phyloP scores from a whole-genome alignment of 2,888 invertebrate genomes.

The Deroplatys truncata region DNA sequence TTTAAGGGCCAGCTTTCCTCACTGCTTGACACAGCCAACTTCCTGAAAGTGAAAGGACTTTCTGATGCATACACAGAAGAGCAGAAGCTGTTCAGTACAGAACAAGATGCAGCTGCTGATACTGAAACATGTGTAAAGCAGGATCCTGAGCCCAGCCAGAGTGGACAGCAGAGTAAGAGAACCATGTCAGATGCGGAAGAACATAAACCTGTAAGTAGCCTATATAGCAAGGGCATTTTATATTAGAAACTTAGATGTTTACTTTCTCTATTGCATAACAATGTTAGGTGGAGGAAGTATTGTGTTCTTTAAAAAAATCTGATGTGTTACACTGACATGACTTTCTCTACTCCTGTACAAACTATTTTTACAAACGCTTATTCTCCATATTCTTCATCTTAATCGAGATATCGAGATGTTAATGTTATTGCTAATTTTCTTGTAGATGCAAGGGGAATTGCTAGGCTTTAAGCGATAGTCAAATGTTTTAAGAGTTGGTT shows the following conservation, averaged over 20 bases:
- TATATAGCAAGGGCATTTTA: not conserved
- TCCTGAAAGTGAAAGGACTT: constrained; percentile 14
- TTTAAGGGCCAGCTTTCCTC: constrained; percentile 8
- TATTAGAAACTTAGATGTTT: not conserved
- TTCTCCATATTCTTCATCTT: no score
- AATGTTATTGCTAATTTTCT: no score
- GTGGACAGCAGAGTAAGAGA: not conserved
- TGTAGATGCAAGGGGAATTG: no score
- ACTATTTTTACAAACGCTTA: no score
- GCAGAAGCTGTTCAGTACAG: not conserved
- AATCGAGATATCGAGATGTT: no score
- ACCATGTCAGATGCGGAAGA: not conserved
- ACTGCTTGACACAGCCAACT: constrained; percentile 14
- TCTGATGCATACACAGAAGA: constrained; percentile 13
- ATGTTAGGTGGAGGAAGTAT: no score
- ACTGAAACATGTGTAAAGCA: not conserved
- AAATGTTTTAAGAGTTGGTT: no score
- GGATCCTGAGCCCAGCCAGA: not conserved
- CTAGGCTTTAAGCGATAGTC: no score
- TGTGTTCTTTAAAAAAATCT: no score
- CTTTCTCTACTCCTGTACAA: no score
- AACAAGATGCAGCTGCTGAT: not conserved
- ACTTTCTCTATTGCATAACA: no score
- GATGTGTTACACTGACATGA: no score
- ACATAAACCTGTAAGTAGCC: not conserved